phyloP scores from a whole-genome alignment of 2,888 invertebrate species.

The Phaonia tiefii region DNA sequence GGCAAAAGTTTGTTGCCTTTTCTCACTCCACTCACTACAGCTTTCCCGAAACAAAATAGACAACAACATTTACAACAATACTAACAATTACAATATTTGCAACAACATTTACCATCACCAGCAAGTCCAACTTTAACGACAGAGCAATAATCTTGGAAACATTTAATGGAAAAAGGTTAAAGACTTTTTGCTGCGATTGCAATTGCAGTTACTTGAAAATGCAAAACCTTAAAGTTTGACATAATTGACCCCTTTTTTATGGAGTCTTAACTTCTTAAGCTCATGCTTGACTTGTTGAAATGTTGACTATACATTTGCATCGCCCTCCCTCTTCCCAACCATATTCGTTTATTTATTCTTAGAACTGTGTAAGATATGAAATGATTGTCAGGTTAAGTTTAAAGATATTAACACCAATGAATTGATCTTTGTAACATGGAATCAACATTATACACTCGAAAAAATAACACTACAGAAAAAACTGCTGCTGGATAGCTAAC shows the following conservation, averaged over 20 bases:
- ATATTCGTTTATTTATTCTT: too few relatives aligned
- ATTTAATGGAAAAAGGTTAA: slow-evolving; percentile 59
- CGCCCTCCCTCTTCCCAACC: too few relatives aligned
- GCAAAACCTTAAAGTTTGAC: slow-evolving; percentile 62
- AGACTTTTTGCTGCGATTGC: slow-evolving; percentile 60
- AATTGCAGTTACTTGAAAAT: slow-evolving; percentile 35
- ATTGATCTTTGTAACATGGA: too few relatives aligned
- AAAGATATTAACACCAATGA: background rate
- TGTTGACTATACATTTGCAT: slow-evolving; percentile 4
- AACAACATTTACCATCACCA: background rate
- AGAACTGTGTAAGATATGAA: background rate
- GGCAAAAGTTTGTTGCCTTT: background rate
- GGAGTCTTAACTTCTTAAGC: slow-evolving; percentile 32
- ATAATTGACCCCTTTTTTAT: slow-evolving; percentile 62
- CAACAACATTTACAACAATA: slow-evolving; percentile 35
- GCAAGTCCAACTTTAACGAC: slow-evolving; percentile 23
- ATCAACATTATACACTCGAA: too few relatives aligned
- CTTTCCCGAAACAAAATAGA: slow-evolving; percentile 18
- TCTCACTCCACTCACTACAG: background rate
- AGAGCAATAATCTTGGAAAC: slow-evolving; percentile 44
- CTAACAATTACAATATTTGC: background rate
- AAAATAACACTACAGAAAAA: too few relatives aligned
- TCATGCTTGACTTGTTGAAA: slow-evolving; percentile 33
- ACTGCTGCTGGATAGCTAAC: too few relatives aligned
- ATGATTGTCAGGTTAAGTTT: slow-evolving; percentile 5